Base-by-base conservation (phyloP, 2,888 invertebrate genomes). In the Galeopsomyia nigrocyanea region DNA sequence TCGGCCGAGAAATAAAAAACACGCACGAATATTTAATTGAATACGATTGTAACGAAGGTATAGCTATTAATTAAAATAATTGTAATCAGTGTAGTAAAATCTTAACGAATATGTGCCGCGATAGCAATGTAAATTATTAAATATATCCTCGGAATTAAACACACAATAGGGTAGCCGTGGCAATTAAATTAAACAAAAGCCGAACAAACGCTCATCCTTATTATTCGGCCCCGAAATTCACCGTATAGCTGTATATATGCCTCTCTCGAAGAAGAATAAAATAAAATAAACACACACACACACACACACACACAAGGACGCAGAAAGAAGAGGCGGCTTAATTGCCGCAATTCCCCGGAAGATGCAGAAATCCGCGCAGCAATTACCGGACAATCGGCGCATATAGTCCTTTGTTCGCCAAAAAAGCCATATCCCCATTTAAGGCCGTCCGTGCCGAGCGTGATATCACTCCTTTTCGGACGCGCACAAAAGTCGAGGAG, bases 301-400 rank as follows among this genome's bases (percentile, higher is more conserved):
- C 39, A 10, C 39, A 10, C 13, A 10, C 39, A 10, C 39, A 10
- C 53, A 53, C 53, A 10, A 53, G 17, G 19, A 7, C n/a, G 17
- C 5, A 26, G 17, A 7, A 17, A n/a, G 53, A 2, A 57, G 9
- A 26, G 46, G 16, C 58, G 46, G 46, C n/a, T 64, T 64, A 64
- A 70, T 70, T 58, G 58, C 70, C 70, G 46, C 61, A 19, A 26
- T 70, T 65, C 57, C 64, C 58, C 58, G 70, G 57, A 64, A 70
- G 58, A 64, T 56, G 70, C 69, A 56, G 58, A 64, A 58, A 51
- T 58, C 50, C 70, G 22, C 46, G 39, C 13, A 17, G 53, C 64
- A 70, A 70, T 70, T 70, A 70, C 13, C 57, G 58, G 51, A 26
- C 63, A 64, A 63, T 69, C 63, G 63, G 31, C 17, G 19, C 22